Conservation (phyloP, 2,113 vertebrate species). For the Heptranchias perlo region DNA sequence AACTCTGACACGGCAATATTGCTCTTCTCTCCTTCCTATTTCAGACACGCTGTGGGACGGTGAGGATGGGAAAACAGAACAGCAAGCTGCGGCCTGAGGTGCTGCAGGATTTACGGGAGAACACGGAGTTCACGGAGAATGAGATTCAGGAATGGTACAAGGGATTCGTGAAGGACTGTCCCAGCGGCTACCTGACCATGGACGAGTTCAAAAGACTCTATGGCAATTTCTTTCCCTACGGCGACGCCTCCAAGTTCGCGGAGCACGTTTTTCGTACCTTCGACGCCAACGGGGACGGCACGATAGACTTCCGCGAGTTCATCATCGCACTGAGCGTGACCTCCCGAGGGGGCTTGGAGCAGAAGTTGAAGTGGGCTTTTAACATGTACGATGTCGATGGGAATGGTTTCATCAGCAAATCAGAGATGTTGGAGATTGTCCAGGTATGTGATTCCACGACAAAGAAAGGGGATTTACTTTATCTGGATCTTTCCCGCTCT, state of each 20-base stretch:
- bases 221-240: constrained; percentile 38
- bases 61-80: constrained; percentile 39
- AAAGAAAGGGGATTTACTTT: background rate
- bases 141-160: constrained; percentile 41
- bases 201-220: constrained; percentile 40
- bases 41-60: background rate
- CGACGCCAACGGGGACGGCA: constrained; percentile 36
- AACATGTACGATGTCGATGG: constrained; percentile 40
- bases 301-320: constrained; percentile 40
- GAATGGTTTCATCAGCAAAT: constrained; percentile 39
- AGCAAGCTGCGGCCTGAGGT: constrained; percentile 39
- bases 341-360: constrained; percentile 35
- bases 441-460: background rate
- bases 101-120: constrained; percentile 38
- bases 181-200: constrained; percentile 35
- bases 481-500: background rate
- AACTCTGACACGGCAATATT: background rate
- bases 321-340: constrained; percentile 39
- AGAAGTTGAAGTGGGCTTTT: constrained; percentile 40
- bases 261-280: constrained; percentile 39
- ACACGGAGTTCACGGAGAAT: constrained; percentile 38
- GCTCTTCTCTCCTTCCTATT: background rate
- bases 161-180: constrained; percentile 40
- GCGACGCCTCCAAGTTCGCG: constrained; percentile 38
- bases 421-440: constrained; percentile 40